Evolutionary conservation across 92 coral and sea anemone genomes (phyloP).

Genomic region (Epizoanthus ramosus): DNA sequence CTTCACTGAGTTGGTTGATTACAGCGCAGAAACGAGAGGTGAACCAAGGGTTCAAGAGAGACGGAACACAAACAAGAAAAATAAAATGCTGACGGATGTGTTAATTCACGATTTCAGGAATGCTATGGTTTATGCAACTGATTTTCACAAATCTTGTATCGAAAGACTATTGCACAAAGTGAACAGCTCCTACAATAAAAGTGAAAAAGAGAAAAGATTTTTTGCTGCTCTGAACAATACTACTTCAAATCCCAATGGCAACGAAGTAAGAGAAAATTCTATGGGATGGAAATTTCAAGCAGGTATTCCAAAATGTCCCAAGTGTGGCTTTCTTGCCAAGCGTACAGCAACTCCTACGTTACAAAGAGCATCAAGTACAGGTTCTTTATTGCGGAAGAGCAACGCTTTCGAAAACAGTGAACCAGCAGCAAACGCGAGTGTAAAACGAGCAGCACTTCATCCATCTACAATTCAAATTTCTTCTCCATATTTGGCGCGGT

Average conservation of each 20-base stretch:
- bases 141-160: slow-evolving; percentile 92
- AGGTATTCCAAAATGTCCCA: slow-evolving; percentile 69
- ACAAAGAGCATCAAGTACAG: slow-evolving; percentile 88
- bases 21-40: slow-evolving; percentile 59
- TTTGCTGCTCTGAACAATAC: slow-evolving; percentile 53
- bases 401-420: slow-evolving; percentile 59
- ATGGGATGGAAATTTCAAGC: slow-evolving; percentile 33
- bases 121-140: slow-evolving; percentile 93
- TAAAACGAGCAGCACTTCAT: slow-evolving; percentile 72
- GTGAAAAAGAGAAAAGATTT: slow-evolving; percentile 66
- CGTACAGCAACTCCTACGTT: slow-evolving; percentile 64
- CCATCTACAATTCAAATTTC: slow-evolving; percentile 81
- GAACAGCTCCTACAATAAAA: slow-evolving; percentile 62
- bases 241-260: slow-evolving; percentile 21
- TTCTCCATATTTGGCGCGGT: slow-evolving; percentile 52
- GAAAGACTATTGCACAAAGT: slow-evolving; percentile 87
- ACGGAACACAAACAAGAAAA: slow-evolving; percentile 53
- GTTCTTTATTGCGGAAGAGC: slow-evolving; percentile 76
- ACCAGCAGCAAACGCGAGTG: slow-evolving; percentile 26
- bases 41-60: slow-evolving; percentile 57
- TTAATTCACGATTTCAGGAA: slow-evolving; percentile 80
- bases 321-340: slow-evolving; percentile 74
- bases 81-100: slow-evolving; percentile 69
- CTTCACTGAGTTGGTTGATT: slow-evolving; percentile 87
- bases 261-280: slow-evolving; percentile 28